Conservation (phyloP, 23 tunicate species). For the Pegea sp. region DNA sequence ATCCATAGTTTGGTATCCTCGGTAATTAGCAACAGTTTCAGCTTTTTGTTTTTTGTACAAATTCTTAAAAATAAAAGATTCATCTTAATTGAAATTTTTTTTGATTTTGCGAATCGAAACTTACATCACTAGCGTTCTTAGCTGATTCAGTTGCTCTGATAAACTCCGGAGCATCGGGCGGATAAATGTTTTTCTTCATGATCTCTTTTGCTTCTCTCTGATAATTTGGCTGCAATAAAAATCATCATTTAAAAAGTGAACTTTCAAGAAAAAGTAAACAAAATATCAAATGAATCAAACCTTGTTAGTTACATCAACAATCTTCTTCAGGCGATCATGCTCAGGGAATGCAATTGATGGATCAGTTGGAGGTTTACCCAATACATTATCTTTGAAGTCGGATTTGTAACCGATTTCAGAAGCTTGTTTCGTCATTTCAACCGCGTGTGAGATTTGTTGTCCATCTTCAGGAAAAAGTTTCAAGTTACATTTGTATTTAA, state of each 20-base stretch:
- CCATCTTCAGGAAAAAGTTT: slow-evolving; percentile 34
- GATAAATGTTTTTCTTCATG: slow-evolving; percentile 22
- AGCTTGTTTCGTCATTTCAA: slow-evolving; percentile 20
- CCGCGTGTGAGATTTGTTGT: slow-evolving; percentile 64
- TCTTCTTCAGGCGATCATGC: slow-evolving; percentile 38
- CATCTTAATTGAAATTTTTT: not conserved
- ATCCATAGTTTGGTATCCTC: slow-evolving; percentile 97
- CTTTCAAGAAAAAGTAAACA: too few species aligned
- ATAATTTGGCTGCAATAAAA: slow-evolving; percentile 11
- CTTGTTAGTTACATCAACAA: slow-evolving; percentile 35
- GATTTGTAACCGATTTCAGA: slow-evolving; percentile 24
- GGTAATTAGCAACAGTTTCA: slow-evolving; percentile 58
- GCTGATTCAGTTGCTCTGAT: slow-evolving; percentile 26
- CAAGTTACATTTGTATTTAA: too few species aligned
- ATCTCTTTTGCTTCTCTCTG: slow-evolving; percentile 40
- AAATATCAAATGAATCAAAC: too few species aligned
- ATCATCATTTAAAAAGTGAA: too few species aligned
- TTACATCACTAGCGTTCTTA: slow-evolving; percentile 57
- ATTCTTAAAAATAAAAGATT: slow-evolving; percentile 7
- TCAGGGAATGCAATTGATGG: slow-evolving; percentile 72
- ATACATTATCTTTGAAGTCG: slow-evolving; percentile 31
- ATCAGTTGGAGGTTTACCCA: slow-evolving; percentile 60
- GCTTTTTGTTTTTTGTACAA: slow-evolving; percentile 23
- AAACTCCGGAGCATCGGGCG: slow-evolving; percentile 29
- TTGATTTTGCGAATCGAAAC: not conserved